phyloP scores from a whole-genome alignment of 2,888 invertebrate species.

The Dynastes grantii region DNA sequence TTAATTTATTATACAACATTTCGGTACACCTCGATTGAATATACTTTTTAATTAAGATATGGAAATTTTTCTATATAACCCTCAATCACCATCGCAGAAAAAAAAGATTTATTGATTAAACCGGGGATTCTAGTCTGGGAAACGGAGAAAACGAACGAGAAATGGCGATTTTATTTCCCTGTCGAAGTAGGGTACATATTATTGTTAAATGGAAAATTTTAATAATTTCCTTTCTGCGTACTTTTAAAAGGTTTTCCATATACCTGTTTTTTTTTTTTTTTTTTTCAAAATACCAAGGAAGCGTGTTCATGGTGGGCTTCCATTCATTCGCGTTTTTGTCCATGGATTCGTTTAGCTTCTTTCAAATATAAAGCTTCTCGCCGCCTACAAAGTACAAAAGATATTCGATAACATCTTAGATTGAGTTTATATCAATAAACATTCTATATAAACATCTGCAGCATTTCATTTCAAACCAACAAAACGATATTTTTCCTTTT shows the following conservation, averaged over 20 bases:
- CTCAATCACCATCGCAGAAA: conserved; percentile 2
- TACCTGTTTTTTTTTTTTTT: background rate
- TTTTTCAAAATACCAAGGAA: background rate
- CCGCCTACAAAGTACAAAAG: conserved; percentile 3
- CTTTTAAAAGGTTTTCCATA: conserved; percentile 5
- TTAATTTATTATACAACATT: conserved; percentile 25
- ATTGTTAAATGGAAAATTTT: conserved; percentile 15
- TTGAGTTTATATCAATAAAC: conserved; percentile 33
- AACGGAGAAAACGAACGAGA: background rate
- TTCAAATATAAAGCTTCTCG: background rate
- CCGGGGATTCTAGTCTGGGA: background rate
- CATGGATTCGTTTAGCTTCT: conserved; percentile 2
- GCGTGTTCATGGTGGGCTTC: background rate
- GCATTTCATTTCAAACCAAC: conserved; percentile 3
- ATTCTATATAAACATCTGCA: conserved; percentile 8
- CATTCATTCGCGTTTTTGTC: conserved; percentile 6
- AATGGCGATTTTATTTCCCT: background rate
- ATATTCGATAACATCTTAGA: conserved; percentile 30
- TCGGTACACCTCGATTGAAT: conserved; percentile 8
- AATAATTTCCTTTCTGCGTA: background rate
- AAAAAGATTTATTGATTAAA: conserved; percentile 18
- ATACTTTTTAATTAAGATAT: conserved; percentile 39
- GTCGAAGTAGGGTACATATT: background rate
- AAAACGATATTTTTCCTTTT: background rate
- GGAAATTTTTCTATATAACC: conserved; percentile 23